Percentiles rank a stretch among this genome's conserved stretches.
phyloP scores from a whole-genome alignment of 2,888 invertebrate genomes.

The Alloplasta piceator region DNA sequence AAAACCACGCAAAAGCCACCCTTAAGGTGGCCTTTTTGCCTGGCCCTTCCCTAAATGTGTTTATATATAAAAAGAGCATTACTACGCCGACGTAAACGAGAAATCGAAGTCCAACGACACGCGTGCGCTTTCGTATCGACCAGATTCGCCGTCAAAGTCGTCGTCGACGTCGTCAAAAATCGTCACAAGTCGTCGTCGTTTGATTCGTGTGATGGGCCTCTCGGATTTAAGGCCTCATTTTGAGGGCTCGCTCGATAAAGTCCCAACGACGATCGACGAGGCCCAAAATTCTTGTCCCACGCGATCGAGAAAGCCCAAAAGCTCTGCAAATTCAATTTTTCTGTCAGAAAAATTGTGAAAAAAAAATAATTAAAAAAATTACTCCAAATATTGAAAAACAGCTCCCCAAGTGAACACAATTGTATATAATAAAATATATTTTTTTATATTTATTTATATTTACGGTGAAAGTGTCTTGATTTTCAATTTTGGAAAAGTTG shows the following conservation, averaged over 20 bases:
- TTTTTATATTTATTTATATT: too few species aligned
- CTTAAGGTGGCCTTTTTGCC: too few species aligned
- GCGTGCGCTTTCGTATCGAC: conserved; percentile 78
- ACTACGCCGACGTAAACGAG: conserved; percentile 35
- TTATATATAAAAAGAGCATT: neutral
- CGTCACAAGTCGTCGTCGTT: conserved; percentile 21
- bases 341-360: too few species aligned
- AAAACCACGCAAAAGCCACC: too few species aligned
- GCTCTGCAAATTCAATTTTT: too few species aligned
- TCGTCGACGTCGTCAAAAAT: neutral
- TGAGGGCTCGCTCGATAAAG: conserved; percentile 32
- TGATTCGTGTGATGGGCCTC: conserved; percentile 33
- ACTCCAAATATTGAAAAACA: too few species aligned
- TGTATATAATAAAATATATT: too few species aligned
- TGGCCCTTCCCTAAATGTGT: neutral
- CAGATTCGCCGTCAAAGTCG: conserved; percentile 68
- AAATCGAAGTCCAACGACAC: conserved; percentile 63
- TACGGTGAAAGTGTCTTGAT: too few species aligned
- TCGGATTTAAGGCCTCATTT: conserved; percentile 12
- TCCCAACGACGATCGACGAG: conserved; percentile 24
- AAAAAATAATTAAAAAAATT: too few species aligned
- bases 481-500: too few species aligned
- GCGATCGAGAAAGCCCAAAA: conserved; percentile 2
- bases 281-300: conserved; percentile 18
- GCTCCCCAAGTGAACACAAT: too few species aligned